Evolutionary conservation across 2,113 vertebrate genomes (phyloP), one percentile per base, ranked within the genome.

Genomic region (Trinectes maculatus): DNA sequence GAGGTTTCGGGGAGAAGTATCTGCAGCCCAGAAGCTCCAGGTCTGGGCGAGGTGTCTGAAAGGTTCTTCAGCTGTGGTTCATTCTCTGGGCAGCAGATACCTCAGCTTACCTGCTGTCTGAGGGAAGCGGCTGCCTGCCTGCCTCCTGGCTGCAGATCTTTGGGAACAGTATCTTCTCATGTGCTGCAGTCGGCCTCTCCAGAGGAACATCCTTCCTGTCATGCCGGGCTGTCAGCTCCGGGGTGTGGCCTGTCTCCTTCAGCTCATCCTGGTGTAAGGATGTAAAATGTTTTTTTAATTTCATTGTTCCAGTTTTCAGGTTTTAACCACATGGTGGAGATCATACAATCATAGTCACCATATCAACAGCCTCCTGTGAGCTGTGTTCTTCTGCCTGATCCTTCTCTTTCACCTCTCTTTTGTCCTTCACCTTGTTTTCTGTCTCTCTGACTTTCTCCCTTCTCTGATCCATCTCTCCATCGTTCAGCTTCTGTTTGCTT

Each of bases 241-340:
- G 92, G 61, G 90, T 90, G 79, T 92, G 90, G 47, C 90, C 89
- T 18, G 87, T 90, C 58, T 93, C 91, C 51, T 93, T 92, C 21
- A 59, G 74, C 54, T 90, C 86, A 0, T 56, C 42, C 90, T 91
- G 76, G 21, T n/a, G n/a, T n/a, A n/a, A n/a, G n/a, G n/a, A n/a
- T n/a, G n/a, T n/a, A n/a, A n/a, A n/a, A 15, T 36, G 9, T n/a
- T 39, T 39, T 6, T 7, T 28, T 4, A 5, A 22, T 25, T 22
- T 49, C 15, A 19, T 36, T 37, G 6, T n/a, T n/a, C n/a, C n/a
- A n/a, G 16, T 29, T 16, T 63, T 13, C 18, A 49, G 2, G 3
- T 6, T 56, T 55, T 8, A 21, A 53, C 12, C 19, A 11, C 10
- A 11, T 8, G 33, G 33, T 16, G 34, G 8, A 18, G 13, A 25